Evolutionary conservation across 2,113 vertebrate species (phyloP), one percentile per base, ranked within the genome.

Genomic region (Mormyrus iriodes): DNA sequence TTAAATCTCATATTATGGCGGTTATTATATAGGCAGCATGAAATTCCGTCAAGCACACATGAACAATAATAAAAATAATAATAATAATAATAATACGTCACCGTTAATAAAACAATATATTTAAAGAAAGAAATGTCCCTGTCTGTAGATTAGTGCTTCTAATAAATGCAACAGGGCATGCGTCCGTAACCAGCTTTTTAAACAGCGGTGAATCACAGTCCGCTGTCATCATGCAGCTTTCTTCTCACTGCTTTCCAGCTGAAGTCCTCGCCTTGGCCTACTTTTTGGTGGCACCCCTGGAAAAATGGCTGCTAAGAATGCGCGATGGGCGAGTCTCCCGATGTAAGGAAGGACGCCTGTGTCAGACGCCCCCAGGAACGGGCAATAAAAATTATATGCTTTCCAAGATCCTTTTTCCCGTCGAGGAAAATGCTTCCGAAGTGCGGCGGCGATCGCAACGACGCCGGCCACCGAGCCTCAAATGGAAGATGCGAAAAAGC

Each of bases 231-330:
- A 44, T 27, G 51, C 35, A 87, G 17, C 86, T 39, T 49, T 49
- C 86, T 44, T 39, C 19, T 46, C 86, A 21, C 86, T 39, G 35
- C 83, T 61, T 61, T 48, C 76, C 39, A 42, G 52, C 76, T 35
- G 9, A 84, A 84, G 27, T 35, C 48, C 15, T 86, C 84, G 17
- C 27, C 69, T 27, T 52, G 46, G 27, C 69, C 88, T 39, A 51
- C 61, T 31, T 48, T 88, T 82, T 42, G 21, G 49, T 88, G 49
- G 49, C 49, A 79, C 69, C 69, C 88, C 65, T 51, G 48, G 88
- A 88, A 89, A 89, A 89, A 89, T 89, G 88, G 88, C 88, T 89
- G 88, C 88, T n/a, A 84, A 42, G 88, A 83, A 46, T 84, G 8
- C 3, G 88, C 6, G 88, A 84, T 58, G 49, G 51, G 73, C 73